Percentiles rank a stretch among this genome's conserved stretches.
These are phyloP conservation scores for Lamellibrachia satsuma DNA, from an alignment of 2,888 invertebrate species.

Conservation along the genomic window DNA sequence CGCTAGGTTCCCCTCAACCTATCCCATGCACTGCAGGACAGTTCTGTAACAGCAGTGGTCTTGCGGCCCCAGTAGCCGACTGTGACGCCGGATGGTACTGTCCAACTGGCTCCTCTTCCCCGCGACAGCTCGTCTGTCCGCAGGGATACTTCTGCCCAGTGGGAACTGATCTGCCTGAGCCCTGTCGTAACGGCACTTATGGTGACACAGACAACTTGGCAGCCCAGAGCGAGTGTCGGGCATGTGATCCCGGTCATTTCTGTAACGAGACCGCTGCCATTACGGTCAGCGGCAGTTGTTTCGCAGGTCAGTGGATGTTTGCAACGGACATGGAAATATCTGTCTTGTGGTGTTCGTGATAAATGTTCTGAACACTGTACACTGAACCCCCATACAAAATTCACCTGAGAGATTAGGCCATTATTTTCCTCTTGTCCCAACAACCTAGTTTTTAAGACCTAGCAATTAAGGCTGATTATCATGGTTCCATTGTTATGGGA, in stretches of 20 bases:
- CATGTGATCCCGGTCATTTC: conserved; percentile 58
- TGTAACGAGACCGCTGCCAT: conserved; percentile 50
- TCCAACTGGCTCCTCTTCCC: conserved; percentile 50
- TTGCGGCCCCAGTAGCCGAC: conserved; percentile 48
- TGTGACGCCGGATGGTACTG: conserved; percentile 60
- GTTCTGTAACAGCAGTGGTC: conserved; percentile 55
- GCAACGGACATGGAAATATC: conserved; percentile 47
- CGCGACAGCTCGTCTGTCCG: conserved; percentile 42
- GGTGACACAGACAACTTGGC: conserved; percentile 43
- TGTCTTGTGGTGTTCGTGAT: neutral
- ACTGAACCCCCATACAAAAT: too few species aligned
- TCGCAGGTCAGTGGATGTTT: conserved; percentile 45
- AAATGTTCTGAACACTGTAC: too few species aligned
- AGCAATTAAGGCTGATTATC: too few species aligned
- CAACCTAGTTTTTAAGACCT: too few species aligned
- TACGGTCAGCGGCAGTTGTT: conserved; percentile 50
- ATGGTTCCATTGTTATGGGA: too few species aligned
- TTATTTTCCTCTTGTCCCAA: too few species aligned
- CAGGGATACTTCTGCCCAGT: conserved; percentile 55
- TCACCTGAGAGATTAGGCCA: too few species aligned
- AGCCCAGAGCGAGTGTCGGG: conserved; percentile 49
- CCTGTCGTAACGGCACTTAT: conserved; percentile 61
- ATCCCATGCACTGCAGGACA: conserved; percentile 55
- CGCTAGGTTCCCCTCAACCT: conserved; percentile 51
- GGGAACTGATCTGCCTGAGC: conserved; percentile 43